phyloP scores from a whole-genome alignment of 2,797 vertebrate genomes.

The Tapirus indicus region DNA sequence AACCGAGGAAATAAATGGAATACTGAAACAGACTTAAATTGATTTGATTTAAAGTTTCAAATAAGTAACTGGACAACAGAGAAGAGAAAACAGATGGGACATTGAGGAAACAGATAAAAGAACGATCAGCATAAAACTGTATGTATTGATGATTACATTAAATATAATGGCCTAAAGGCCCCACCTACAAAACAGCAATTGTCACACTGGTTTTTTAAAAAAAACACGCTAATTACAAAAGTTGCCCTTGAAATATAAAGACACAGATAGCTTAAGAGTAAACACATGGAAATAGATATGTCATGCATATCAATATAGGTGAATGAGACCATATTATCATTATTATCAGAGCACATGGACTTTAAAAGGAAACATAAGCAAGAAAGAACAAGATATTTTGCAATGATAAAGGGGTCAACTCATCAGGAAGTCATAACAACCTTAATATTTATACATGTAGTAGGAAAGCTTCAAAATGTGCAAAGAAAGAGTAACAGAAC shows the following conservation, averaged over 20 bases:
- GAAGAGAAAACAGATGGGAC: neutral
- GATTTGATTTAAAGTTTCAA: neutral
- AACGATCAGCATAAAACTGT: neutral
- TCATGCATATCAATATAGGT: neutral
- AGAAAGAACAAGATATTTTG: neutral
- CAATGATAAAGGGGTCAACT: neutral
- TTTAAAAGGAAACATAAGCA: constrained; percentile 11
- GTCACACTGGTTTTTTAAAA: neutral
- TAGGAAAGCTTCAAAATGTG: neutral
- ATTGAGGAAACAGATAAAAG: neutral
- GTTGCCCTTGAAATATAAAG: neutral
- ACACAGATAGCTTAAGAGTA: neutral
- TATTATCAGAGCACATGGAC: neutral
- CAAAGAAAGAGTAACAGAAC: neutral
- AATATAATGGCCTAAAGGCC: neutral
- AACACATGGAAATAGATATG: neutral
- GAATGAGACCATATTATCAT: neutral
- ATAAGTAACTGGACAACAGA: neutral
- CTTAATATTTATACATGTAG: neutral
- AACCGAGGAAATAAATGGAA: neutral
- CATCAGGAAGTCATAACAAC: neutral
- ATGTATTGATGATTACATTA: neutral
- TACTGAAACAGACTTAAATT: neutral
- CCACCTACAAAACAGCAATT: neutral
- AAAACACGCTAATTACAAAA: neutral